phyloP scores from a whole-genome alignment of 2,888 invertebrate genomes.

The Tryphoninae sp. region DNA sequence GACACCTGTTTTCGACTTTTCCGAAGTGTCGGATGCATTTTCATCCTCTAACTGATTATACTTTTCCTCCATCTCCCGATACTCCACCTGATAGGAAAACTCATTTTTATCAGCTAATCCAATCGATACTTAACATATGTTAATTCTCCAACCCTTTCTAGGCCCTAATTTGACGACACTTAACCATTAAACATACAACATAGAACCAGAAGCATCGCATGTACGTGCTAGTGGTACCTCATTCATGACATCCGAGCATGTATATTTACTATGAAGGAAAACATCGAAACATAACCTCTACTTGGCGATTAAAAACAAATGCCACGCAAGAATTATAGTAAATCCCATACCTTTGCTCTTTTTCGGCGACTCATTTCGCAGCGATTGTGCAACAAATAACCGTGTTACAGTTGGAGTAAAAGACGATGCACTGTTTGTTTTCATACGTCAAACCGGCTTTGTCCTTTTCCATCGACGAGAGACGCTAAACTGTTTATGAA shows the following conservation, averaged over 20 bases:
- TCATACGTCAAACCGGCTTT: conserved; percentile 72
- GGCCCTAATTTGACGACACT: neutral
- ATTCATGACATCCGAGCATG: neutral
- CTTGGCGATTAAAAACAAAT: neutral
- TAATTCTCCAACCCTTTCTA: neutral
- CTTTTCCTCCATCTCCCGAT: conserved; percentile 87
- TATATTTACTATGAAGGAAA: conserved; percentile 34
- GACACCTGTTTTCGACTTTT: conserved; percentile 84
- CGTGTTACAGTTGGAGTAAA: conserved; percentile 9
- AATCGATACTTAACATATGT: neutral
- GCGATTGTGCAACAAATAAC: conserved; percentile 37
- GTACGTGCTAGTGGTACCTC: too few relatives aligned
- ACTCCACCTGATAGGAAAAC: conserved; percentile 83
- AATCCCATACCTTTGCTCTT: conserved; percentile 82
- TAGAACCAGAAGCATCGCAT: neutral
- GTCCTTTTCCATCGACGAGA: conserved; percentile 7
- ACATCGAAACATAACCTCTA: conserved; percentile 27
- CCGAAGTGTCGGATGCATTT: conserved; percentile 85
- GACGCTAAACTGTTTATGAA: conserved; percentile 29
- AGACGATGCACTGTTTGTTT: conserved; percentile 69
- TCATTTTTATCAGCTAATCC: conserved; percentile 13
- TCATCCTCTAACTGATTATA: conserved; percentile 85
- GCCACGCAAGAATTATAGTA: neutral
- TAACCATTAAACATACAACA: neutral
- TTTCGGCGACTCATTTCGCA: conserved; percentile 84